These are phyloP conservation scores for Ceratotherium simum DNA, from an alignment of 2,113 vertebrate genomes.

Conservation along the genomic window DNA sequence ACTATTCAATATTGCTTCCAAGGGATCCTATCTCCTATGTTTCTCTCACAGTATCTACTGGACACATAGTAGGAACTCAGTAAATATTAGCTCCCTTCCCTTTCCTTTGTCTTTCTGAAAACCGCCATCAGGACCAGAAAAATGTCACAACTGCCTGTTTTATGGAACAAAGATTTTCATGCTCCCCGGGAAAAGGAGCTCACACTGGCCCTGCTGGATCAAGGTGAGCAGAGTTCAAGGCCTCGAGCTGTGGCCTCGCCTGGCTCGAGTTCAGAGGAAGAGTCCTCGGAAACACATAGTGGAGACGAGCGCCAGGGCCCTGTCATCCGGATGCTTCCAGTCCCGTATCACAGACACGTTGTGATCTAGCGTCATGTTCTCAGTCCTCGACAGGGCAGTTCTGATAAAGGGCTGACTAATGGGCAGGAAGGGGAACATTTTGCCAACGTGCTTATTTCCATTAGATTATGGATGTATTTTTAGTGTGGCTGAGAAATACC, in stretches of 20 bases:
- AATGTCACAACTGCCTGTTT: background rate
- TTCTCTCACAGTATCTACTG: background rate
- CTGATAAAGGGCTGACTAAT: constrained; percentile 78
- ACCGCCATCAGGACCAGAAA: background rate
- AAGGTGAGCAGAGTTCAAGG: constrained; percentile 53
- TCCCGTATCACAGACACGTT: constrained; percentile 59
- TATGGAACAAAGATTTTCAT: constrained; percentile 26
- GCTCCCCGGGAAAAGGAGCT: background rate
- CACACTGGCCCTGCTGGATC: constrained; percentile 32
- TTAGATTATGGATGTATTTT: constrained; percentile 81
- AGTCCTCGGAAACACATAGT: constrained; percentile 44
- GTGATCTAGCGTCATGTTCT: constrained; percentile 5
- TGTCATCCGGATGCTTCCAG: constrained; percentile 42
- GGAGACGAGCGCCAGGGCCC: background rate
- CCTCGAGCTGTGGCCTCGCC: background rate
- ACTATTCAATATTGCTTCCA: background rate
- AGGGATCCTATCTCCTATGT: background rate
- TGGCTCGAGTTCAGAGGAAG: constrained; percentile 70
- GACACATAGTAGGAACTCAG: background rate
- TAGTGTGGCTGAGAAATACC: constrained; percentile 75
- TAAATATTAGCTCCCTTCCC: background rate
- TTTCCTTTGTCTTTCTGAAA: constrained; percentile 34
- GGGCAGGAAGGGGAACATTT: constrained; percentile 63
- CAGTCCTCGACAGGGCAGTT: constrained; percentile 16
- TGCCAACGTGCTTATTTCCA: constrained; percentile 70